Base-by-base conservation (phyloP, 2,888 invertebrate species). In the Ryuthela nishihirai region DNA sequence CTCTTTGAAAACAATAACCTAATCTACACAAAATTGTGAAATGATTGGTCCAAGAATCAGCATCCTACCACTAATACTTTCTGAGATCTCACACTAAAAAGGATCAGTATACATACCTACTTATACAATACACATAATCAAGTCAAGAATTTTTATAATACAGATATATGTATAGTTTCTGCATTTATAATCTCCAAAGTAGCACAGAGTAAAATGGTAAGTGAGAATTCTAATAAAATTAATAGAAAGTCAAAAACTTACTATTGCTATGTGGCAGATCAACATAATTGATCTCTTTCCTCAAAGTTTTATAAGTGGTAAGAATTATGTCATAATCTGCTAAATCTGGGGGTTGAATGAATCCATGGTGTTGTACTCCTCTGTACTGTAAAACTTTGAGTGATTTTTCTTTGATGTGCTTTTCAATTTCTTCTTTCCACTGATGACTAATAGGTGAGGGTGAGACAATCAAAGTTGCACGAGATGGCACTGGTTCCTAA, bases 381-480 rank as follows among this genome's bases (percentile, higher is more conserved):
- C 66, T 72, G 69, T 77, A 75, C 60, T 75, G 70, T 61, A 75
- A 70, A 20, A 77, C 72, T 63, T 70, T 73, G 15, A 77, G 65
- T 10, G 72, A 64, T n/a, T 71, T 65, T 38, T 78, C 73, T 17
- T 71, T 71, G 12, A 84, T 72, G 71, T 86, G 86, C 62, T 80
- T 82, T 26, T 74, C 70, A 49, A 87, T 81, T 72, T 88, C 88
- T 5, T 82, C 78, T 23, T 79, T 75, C 88, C 88, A 88, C 71
- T 88, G 87, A 62, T 78, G 75, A 65, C 80, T 78, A 43, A 88
- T 83, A 4, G 83, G 75, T 3, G 71, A 70, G 1, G 88, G 88
- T 1, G 85, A 80, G 2, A 88, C 81, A 64, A 88, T 86, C 41
- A 88, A 74, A 0, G 88, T 88, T 0, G 83, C 82, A 18, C 77